phyloP scores from a whole-genome alignment of 2,113 vertebrate species.

The Festucalex cinctus region DNA sequence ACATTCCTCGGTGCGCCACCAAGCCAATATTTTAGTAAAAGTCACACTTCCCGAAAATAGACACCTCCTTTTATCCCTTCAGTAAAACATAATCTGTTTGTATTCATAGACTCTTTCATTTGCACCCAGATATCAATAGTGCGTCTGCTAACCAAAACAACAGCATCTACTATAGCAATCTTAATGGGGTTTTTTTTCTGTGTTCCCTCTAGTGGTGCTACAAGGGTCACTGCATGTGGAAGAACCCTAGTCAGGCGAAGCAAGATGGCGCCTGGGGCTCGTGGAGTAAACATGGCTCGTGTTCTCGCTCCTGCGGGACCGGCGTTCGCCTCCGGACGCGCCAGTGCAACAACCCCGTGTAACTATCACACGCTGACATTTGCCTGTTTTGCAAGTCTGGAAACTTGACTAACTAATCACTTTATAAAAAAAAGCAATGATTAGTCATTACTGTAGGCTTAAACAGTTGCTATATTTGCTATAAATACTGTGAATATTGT shows the following conservation, averaged over 20 bases:
- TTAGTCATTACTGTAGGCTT: too few species aligned
- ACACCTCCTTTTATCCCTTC: too few species aligned
- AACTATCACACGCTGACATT: constrained; percentile 19
- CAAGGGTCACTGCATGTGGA: constrained; percentile 99
- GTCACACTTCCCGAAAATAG: too few species aligned
- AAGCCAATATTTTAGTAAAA: too few species aligned
- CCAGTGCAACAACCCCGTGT: constrained; percentile 92
- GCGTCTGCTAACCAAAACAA: neutral
- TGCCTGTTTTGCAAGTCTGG: neutral
- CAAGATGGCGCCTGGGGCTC: constrained; percentile 90
- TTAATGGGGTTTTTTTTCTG: neutral
- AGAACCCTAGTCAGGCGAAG: constrained; percentile 87
- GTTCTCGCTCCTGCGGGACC: constrained; percentile 89
- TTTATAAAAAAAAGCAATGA: too few species aligned
- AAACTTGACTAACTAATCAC: neutral
- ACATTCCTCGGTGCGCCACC: too few species aligned
- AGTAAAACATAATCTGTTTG: too few species aligned
- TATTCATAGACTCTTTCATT: too few species aligned
- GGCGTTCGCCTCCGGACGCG: constrained; percentile 91
- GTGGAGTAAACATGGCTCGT: constrained; percentile 91
- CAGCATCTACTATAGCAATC: neutral
- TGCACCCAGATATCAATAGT: too few species aligned
- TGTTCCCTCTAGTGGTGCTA: constrained; percentile 87
- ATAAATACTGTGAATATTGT: too few species aligned
- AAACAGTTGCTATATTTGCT: too few species aligned